A percentile compares a stretch with the other conserved stretches of the same genome.
Evolutionary conservation across 2,888 invertebrate genomes (phyloP).

Genomic region (Apocheima hispidaria): DNA sequence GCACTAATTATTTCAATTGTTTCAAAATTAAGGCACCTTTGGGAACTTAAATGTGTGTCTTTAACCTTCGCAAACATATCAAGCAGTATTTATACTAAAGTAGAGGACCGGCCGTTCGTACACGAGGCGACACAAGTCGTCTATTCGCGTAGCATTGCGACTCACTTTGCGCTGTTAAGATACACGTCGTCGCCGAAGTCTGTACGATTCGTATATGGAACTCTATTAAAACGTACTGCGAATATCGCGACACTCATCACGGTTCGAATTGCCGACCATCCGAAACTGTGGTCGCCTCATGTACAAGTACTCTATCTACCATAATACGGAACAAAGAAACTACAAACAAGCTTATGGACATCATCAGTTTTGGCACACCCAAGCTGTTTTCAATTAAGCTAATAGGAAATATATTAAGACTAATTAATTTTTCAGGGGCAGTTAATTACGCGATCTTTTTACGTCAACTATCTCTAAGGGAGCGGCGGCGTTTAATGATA

Average conservation of each 20-base stretch:
- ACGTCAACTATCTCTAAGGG: constrained; percentile 42
- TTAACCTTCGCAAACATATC: not conserved
- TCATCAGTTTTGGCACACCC: constrained; percentile 23
- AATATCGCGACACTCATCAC: too few relatives aligned
- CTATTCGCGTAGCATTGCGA: not conserved
- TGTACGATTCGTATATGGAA: too few relatives aligned
- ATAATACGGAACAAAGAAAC: not conserved
- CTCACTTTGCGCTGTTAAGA: too few relatives aligned
- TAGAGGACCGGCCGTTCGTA: not conserved
- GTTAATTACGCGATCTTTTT: constrained; percentile 31
- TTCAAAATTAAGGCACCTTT: not conserved
- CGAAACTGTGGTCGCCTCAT: not conserved
- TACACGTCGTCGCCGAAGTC: too few relatives aligned
- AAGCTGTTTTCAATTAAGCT: constrained; percentile 51
- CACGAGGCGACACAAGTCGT: not conserved
- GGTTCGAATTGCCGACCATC: not conserved
- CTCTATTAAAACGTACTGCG: too few relatives aligned
- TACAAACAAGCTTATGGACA: constrained; percentile 12
- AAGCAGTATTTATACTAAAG: not conserved
- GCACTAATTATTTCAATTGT: not conserved
- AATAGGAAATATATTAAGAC: constrained; percentile 45
- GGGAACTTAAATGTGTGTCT: not conserved
- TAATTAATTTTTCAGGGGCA: constrained; percentile 49
- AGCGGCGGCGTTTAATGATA: constrained; percentile 37
- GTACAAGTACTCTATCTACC: not conserved